A percentile compares a stretch with the other conserved stretches of the same genome.
phyloP scores from a whole-genome alignment of 2,797 vertebrate species.

The Triplophysa bombifrons region DNA sequence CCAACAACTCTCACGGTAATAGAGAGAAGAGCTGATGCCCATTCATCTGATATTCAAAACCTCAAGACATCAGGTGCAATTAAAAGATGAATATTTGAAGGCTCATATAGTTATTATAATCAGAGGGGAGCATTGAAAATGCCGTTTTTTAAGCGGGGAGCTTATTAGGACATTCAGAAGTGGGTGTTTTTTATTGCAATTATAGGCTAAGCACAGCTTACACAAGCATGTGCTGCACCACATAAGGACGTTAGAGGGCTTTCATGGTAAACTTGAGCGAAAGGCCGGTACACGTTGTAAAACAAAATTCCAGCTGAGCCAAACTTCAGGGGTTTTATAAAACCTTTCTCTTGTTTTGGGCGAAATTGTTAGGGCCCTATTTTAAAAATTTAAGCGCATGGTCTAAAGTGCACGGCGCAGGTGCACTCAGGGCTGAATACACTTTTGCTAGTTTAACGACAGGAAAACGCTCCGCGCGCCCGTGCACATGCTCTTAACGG shows the following conservation, averaged over 20 bases:
- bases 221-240: slow-evolving; percentile 16
- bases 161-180: slow-evolving; percentile 37
- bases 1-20: not conserved
- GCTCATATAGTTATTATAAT: slow-evolving; percentile 37
- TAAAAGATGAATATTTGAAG: slow-evolving; percentile 17
- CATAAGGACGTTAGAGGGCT: not conserved
- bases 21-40: not conserved
- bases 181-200: slow-evolving; percentile 9
- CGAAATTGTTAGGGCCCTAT: no score
- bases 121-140: slow-evolving; percentile 34
- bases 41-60: slow-evolving; percentile 14
- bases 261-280: not conserved
- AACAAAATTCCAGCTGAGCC: not conserved
- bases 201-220: slow-evolving; percentile 16
- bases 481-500: no score
- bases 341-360: not conserved
- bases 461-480: no score
- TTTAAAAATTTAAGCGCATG: no score
- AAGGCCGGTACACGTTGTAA: not conserved
- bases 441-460: no score
- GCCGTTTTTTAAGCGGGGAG: slow-evolving; percentile 23
- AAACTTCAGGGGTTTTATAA: not conserved
- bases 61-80: slow-evolving; percentile 1
- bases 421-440: no score
- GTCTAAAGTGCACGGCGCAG: no score